These are phyloP conservation scores for Hydropsyche tenuis DNA, from an alignment of 1,140 invertebrate genomes.

Conservation along the genomic window DNA sequence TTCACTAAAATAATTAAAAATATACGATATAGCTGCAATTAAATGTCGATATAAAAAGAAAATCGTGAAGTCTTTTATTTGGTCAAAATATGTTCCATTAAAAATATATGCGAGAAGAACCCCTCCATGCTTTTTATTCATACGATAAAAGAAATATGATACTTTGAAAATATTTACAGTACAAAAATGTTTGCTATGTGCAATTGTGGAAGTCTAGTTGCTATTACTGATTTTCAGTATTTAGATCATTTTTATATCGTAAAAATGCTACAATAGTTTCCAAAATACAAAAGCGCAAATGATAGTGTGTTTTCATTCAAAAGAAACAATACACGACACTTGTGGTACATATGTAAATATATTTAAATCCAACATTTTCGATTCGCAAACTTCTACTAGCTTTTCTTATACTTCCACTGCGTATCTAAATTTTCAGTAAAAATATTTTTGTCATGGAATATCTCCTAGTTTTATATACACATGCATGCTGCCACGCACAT, in stretches of 20 bases:
- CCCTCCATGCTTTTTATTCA: too few relatives aligned
- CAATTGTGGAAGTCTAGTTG: neutral
- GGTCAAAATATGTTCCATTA: neutral
- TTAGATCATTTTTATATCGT: neutral
- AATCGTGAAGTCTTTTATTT: neutral
- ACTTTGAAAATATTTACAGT: neutral
- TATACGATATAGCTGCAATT: neutral
- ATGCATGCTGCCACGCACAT: neutral
- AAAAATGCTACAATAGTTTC: conserved; percentile 6
- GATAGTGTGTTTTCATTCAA: neutral
- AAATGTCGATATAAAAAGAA: neutral
- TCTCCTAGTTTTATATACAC: conserved; percentile 10
- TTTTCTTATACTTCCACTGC: conserved; percentile 7
- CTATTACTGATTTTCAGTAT: conserved; percentile 17
- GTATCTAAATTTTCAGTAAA: conserved; percentile 15
- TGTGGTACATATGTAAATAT: conserved; percentile 4
- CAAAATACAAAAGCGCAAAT: neutral
- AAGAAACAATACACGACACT: neutral
- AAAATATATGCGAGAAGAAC: too few relatives aligned
- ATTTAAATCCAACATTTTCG: conserved; percentile 14
- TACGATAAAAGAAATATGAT: too few relatives aligned
- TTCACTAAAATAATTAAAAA: neutral
- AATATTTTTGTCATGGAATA: conserved; percentile 35
- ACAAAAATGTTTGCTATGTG: conserved; percentile 1
- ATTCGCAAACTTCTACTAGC: neutral